Evolutionary conservation across 2,888 invertebrate genomes (phyloP).

Genomic region (Chrysodeixis includens): DNA sequence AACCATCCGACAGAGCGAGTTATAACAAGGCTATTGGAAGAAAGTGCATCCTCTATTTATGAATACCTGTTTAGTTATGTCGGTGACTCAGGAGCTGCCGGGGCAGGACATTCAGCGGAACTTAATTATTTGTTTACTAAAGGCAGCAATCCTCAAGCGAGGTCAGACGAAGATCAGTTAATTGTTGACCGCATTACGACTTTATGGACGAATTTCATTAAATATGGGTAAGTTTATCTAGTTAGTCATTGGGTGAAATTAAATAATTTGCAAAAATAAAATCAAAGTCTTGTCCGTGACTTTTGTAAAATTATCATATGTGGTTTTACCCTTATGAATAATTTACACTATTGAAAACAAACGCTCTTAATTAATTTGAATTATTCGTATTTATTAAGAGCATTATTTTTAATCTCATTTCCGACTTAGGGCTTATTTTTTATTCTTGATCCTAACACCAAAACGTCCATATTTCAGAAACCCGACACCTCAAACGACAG

Average conservation of each 20-base stretch:
- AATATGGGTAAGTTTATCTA: conserved; percentile 79
- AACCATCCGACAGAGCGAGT: conserved; percentile 79
- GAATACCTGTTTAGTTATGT: conserved; percentile 78
- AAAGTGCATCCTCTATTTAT: conserved; percentile 76
- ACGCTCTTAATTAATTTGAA: no score
- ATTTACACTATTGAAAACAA: no score
- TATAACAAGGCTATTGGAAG: conserved; percentile 70
- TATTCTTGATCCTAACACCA: no score
- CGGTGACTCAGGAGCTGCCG: conserved; percentile 62
- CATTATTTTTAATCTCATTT: no score
- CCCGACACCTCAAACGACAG: conserved; percentile 72
- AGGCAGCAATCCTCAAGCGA: conserved; percentile 37
- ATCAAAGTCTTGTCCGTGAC: no score
- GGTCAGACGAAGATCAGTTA: conserved; percentile 68
- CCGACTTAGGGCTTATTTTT: no score
- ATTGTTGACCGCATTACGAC: conserved; percentile 73
- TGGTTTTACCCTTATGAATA: no score
- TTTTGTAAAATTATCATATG: no score
- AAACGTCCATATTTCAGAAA: conserved; percentile 75
- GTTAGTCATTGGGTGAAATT: no score
- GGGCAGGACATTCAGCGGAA: conserved; percentile 76
- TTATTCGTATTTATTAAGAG: not conserved
- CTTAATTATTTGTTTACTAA: conserved; percentile 76
- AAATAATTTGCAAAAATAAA: no score
- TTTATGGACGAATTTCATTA: conserved; percentile 83